Base-by-base conservation (phyloP, 2,113 vertebrate genomes). In the Cheirogaleus medius region DNA sequence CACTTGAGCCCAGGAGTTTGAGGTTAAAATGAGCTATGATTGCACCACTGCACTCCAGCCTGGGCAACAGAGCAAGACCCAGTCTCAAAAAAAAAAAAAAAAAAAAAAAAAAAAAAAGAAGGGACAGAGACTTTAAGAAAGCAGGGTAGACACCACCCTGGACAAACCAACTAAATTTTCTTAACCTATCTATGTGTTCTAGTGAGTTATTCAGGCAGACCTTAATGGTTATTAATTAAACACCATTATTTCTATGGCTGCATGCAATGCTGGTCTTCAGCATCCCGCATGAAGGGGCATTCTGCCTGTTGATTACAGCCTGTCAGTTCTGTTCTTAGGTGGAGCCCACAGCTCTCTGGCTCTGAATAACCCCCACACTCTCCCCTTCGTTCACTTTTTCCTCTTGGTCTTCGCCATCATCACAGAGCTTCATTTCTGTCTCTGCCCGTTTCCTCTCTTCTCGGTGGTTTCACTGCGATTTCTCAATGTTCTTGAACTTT, bases 401-500 rank as follows among this genome's bases (percentile, higher is more conserved):
- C 52, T 73, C 77, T 44, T n/a, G 0, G 34, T 15, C 47, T 81
- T 88, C 21, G 27, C 85, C 52, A 8, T 58, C 20, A 7, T 1
- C 47, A 2, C 74, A n/a, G n/a, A 47, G 6, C 82, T 47, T 82
- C 42, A 2, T 74, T 52, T 76, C 87, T 63, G 66, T 68, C 76
- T 44, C 52, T 37, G 25, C 32, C 32, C 14, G 1, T 82, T 84
- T 82, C 13, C 87, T 82, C 20, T 81, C 8, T 85, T 34, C 21
- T 73, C 2, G 0, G 18, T 37, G 21, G 13, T 71, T 92, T 88
- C 29, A 34, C 21, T 71, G 84, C 25, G 52, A 60, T 92, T 54
- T 81, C 63, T 49, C 58, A 25, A 76, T 52, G 81, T 54, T 97
- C 68, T 82, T 69, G 32, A 87, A 37, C 64, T 56, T 90, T 42